Base-by-base conservation (phyloP, 2,888 invertebrate species). In the Heterodera filipjevi region DNA sequence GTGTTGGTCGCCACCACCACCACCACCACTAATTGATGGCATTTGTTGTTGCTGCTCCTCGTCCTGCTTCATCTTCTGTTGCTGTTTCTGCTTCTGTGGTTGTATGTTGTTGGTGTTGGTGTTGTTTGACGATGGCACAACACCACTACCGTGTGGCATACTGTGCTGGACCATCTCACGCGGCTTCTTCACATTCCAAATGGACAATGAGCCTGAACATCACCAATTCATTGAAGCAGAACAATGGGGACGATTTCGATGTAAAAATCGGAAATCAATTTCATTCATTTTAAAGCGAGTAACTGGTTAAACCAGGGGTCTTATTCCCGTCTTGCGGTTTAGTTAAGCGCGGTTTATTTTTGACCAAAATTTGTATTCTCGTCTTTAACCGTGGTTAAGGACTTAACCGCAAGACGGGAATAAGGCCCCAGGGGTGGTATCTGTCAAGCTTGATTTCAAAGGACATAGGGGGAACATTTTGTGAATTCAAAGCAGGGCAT, bases 171-270 rank as follows among this genome's bases (percentile, higher is more conserved):
- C 79, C 22, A 83, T 76, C 73, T 89, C 88, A 10, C 77, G 79
- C 16, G 84, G 79, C 77, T 92, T 92, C 89, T 94, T 93, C 81
- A 94, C 92, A 89, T 93, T 93, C 97, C 97, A 99, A 77, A 95
- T 84, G 78, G 81, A 66, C 49, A 82, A 59, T 16, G 74, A 49
- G n/a, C 33, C 19, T n/a, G 19, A 3, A 27, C 22, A n/a, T 14
- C 30, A 27, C 22, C 2, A 6, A 53, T 53, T 19, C 5, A 53
- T 53, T 53, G 6, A 53, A 53, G 22, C 16, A 53, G 16, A 53
- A 12, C 5, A 53, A 19, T 0, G 5, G 22, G 5, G 22, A 16
- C 3, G 49, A 3, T 49, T 49, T 49, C n/a, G n/a, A n/a, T n/a
- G n/a, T n/a, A n/a, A n/a, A n/a, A n/a, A n/a, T n/a, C n/a, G n/a